These are phyloP conservation scores for Pachydiplax longipennis DNA, from an alignment of 2,888 invertebrate species.

Conservation along the genomic window DNA sequence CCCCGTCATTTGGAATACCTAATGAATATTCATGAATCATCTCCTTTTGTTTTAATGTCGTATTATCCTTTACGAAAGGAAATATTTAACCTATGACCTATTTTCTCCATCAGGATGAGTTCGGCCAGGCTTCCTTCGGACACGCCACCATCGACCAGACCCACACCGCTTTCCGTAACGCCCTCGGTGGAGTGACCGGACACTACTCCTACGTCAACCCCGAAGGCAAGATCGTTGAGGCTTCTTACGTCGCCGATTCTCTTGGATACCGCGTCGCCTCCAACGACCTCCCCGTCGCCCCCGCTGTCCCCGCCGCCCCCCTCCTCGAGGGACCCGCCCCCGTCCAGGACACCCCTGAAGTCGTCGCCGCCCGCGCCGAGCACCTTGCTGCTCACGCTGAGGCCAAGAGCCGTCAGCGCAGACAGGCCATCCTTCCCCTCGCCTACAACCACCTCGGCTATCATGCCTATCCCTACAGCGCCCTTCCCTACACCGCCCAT, in stretches of 20 bases:
- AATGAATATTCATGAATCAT: no score
- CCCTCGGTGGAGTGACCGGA: constrained; percentile 59
- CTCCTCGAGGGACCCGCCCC: constrained; percentile 48
- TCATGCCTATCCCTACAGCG: constrained; percentile 47
- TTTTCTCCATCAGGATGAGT: constrained; percentile 29
- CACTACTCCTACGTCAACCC: constrained; percentile 62
- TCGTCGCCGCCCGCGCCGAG: constrained; percentile 61
- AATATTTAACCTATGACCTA: not conserved
- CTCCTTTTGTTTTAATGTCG: not conserved
- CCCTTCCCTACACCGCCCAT: constrained; percentile 51
- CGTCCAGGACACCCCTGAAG: constrained; percentile 54
- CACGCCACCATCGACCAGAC: constrained; percentile 58
- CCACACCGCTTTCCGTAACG: constrained; percentile 58
- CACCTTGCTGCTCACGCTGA: constrained; percentile 58
- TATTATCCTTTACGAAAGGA: not conserved
- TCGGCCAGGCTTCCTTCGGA: constrained; percentile 59
- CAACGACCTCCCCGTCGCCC: constrained; percentile 59
- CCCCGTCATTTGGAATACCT: not conserved
- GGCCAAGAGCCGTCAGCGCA: constrained; percentile 54
- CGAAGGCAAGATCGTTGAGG: constrained; percentile 58
- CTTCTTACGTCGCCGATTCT: constrained; percentile 61
- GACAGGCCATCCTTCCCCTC: constrained; percentile 44
- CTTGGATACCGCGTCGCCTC: constrained; percentile 60
- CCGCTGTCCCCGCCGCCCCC: constrained; percentile 50
- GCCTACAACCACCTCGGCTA: not conserved